Conservation (phyloP, 1,140 invertebrate genomes). For the Brachystomella parvula region DNA sequence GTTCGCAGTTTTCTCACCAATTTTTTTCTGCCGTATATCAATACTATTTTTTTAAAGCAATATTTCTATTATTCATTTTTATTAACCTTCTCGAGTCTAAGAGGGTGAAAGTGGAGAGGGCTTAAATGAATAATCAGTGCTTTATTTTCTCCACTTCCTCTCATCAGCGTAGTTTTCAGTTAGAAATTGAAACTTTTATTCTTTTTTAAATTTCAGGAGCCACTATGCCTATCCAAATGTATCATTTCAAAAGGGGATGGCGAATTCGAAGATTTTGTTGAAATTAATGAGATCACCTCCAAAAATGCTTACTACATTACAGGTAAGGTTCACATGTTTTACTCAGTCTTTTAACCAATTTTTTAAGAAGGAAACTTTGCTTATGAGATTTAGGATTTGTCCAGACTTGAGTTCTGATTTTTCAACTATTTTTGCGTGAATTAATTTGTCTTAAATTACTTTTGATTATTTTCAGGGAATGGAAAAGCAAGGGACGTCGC, state of each 20-base stretch:
- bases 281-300: slow-evolving; percentile 84
- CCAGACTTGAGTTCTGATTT: no score
- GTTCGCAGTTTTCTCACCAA: no score
- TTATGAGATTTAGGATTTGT: no score
- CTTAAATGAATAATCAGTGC: neutral
- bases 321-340: slow-evolving; percentile 62
- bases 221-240: slow-evolving; percentile 78
- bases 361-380: no score
- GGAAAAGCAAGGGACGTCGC: slow-evolving; percentile 68
- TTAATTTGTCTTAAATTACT: neutral
- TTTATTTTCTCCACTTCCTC: slow-evolving; percentile 15
- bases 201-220: slow-evolving; percentile 53
- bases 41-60: no score
- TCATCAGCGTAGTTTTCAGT: neutral
- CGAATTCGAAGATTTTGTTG: slow-evolving; percentile 86
- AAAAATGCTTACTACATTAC: slow-evolving; percentile 88
- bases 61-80: no score
- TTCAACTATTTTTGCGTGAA: no score
- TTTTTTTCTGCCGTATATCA: no score
- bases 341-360: no score
- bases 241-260: slow-evolving; percentile 73
- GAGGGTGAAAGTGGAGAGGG: no score
- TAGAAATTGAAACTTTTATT: slow-evolving; percentile 1
- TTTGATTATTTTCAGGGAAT: slow-evolving; percentile 59
- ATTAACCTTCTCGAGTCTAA: no score